Conservation (phyloP, 2,888 invertebrate genomes). For the Lingula anatina region DNA sequence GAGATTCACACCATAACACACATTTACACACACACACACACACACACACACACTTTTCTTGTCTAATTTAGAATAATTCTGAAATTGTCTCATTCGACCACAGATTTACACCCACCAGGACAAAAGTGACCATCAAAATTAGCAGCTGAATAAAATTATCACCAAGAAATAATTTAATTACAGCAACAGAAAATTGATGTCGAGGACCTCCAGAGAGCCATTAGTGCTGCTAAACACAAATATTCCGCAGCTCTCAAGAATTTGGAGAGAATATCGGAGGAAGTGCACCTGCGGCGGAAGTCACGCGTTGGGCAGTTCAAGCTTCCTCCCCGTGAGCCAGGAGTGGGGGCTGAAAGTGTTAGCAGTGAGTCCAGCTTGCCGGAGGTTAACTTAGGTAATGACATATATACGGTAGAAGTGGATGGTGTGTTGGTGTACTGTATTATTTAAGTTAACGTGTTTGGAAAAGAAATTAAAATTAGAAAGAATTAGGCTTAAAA, state of each 20-base stretch:
- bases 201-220: constrained; percentile 75
- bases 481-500: no score
- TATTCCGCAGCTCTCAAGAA: constrained; percentile 78
- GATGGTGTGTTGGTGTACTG: no score
- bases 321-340: constrained; percentile 63
- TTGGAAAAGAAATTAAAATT: no score
- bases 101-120: constrained; percentile 31
- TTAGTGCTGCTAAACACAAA: constrained; percentile 71
- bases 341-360: constrained; percentile 66
- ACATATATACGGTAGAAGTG: no score
- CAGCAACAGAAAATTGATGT: constrained; percentile 73
- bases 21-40: no score
- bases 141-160: neutral
- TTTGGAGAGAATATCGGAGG: constrained; percentile 86
- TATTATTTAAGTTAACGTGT: no score
- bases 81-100: constrained; percentile 17
- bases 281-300: constrained; percentile 61
- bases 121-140: neutral
- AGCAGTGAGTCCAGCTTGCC: constrained; percentile 18
- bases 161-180: constrained; percentile 65
- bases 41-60: no score
- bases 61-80: neutral
- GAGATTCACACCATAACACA: no score
- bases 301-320: constrained; percentile 20
- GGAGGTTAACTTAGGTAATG: constrained; percentile 19